Percentiles rank a stretch among this genome's conserved stretches.
Evolutionary conservation across 2,888 invertebrate species (phyloP).

Genomic region (Clivina fossor): DNA sequence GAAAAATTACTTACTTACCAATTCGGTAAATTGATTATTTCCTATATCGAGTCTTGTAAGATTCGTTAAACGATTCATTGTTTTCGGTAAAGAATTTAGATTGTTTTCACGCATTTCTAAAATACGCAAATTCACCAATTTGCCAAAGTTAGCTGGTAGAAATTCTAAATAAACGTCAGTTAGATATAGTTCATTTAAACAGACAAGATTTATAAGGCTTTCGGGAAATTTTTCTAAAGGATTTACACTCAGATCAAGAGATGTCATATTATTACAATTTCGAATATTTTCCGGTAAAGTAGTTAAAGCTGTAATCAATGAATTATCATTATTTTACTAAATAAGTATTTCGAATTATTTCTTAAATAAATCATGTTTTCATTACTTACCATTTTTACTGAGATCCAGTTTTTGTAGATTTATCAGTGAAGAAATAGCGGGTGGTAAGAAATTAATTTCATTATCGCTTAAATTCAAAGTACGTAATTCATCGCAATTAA

Average conservation of each 20-base stretch:
- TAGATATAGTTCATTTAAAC: constrained; percentile 83
- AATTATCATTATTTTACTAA: too few species aligned
- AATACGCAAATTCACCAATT: constrained; percentile 79
- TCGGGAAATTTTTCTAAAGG: constrained; percentile 91
- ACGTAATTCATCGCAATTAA: constrained; percentile 89
- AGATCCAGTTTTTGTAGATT: constrained; percentile 81
- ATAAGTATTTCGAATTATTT: too few species aligned
- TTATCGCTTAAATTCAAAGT: constrained; percentile 86
- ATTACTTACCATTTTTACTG: constrained; percentile 73
- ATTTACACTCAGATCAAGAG: constrained; percentile 87
- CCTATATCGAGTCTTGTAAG: constrained; percentile 88
- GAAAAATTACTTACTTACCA: too few species aligned
- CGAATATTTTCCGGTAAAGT: constrained; percentile 87
- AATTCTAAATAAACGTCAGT: constrained; percentile 93
- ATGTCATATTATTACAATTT: constrained; percentile 77
- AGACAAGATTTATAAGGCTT: constrained; percentile 84
- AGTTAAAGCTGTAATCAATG: constrained; percentile 69
- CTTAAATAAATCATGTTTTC: too few species aligned
- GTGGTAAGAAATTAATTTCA: constrained; percentile 82
- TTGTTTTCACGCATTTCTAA: constrained; percentile 90
- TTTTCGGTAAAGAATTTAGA: constrained; percentile 87
- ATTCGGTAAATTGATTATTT: constrained; percentile 84
- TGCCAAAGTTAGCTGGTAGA: constrained; percentile 91
- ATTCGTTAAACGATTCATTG: constrained; percentile 78
- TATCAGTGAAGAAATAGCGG: constrained; percentile 82